phyloP scores from a whole-genome alignment of 2,113 vertebrate species.

The Muscicapa adusta region DNA sequence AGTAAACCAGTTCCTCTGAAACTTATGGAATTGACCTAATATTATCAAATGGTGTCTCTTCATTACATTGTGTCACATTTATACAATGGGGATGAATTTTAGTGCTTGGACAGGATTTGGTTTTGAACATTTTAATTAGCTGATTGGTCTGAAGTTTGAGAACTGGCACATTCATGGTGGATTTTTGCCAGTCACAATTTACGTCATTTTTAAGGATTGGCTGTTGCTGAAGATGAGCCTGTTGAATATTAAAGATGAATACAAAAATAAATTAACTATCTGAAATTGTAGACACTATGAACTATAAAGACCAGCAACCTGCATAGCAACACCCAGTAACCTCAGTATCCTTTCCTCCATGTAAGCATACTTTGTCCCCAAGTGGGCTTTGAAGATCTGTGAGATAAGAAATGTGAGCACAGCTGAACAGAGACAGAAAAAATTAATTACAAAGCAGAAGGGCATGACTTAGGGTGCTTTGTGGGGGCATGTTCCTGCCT shows the following conservation, averaged over 20 bases:
- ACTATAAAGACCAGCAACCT: neutral
- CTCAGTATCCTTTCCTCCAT: neutral
- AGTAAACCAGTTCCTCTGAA: neutral
- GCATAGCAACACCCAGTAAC: neutral
- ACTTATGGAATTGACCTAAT: neutral
- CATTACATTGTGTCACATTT: neutral
- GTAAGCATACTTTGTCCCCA: neutral
- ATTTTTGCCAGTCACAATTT: neutral
- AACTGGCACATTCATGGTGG: neutral
- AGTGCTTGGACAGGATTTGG: neutral
- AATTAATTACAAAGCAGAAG: neutral
- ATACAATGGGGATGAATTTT: neutral
- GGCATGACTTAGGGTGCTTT: neutral
- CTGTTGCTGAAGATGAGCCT: neutral
- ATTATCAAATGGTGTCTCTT: neutral
- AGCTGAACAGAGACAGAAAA: neutral
- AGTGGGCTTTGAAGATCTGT: neutral
- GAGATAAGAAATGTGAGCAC: neutral
- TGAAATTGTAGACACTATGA: neutral
- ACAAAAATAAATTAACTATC: neutral
- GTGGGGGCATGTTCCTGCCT: neutral
- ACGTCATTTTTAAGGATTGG: neutral
- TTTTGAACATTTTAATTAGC: constrained; percentile 27
- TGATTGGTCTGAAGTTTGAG: neutral
- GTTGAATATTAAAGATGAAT: neutral